Percentiles rank a stretch among this genome's conserved stretches.
Conservation (phyloP, 1,140 invertebrate genomes). For the Atopsyche davidsoni region DNA sequence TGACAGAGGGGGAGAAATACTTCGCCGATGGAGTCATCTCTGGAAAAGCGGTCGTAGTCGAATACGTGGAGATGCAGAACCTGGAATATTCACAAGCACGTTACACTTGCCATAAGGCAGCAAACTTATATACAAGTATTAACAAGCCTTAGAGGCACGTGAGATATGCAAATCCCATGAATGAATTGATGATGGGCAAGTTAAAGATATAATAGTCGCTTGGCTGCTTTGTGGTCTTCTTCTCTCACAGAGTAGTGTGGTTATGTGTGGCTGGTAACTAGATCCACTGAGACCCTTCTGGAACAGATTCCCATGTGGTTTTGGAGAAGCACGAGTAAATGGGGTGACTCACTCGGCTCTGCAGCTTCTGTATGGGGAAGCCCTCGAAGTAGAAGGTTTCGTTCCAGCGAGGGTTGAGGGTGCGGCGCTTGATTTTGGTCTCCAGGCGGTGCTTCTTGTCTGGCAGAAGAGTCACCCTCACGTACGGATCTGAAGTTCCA, state of each 20-base stretch:
- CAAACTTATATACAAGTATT: no score
- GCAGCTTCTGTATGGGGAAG: conserved; percentile 87
- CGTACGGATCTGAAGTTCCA: conserved; percentile 90
- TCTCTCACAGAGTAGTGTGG: no score
- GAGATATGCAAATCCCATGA: no score
- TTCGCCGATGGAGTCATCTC: conserved; percentile 95
- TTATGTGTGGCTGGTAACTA: no score
- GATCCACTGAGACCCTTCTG: no score
- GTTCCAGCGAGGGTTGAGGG: conserved; percentile 94
- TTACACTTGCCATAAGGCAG: no score
- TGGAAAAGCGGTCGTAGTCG: conserved; percentile 91
- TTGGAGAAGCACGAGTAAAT: no score
- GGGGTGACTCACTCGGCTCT: conserved; percentile 69
- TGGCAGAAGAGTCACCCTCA: conserved; percentile 85
- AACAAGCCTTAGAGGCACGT: no score
- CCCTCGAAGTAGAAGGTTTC: conserved; percentile 98
- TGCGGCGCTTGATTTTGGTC: conserved; percentile 93
- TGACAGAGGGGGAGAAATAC: conserved; percentile 89
- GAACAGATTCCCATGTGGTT: no score
- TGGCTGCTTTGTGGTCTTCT: no score
- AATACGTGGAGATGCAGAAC: conserved; percentile 91
- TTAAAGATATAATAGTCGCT: no score
- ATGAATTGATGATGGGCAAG: no score
- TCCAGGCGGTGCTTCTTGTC: conserved; percentile 95
- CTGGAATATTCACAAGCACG: conserved; percentile 50